Evolutionary conservation across 1,140 invertebrate genomes (phyloP).

Genomic region (Teleopsis dalmanni): DNA sequence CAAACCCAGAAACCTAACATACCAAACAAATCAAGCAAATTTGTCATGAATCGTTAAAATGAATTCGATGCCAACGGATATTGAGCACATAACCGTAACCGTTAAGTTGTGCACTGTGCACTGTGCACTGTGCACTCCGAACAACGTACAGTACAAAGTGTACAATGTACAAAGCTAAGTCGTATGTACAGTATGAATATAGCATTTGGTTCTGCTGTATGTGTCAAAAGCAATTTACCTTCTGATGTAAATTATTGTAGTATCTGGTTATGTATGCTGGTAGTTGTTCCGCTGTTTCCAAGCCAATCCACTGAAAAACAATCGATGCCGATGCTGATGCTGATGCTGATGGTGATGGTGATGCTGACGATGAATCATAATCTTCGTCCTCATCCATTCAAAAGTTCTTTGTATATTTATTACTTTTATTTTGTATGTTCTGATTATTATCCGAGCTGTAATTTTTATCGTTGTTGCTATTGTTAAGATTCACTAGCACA

Average conservation of each 20-base stretch:
- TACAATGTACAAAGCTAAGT: no score
- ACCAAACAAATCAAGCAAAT: conserved; percentile 3
- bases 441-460: background rate
- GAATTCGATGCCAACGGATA: conserved; percentile 8
- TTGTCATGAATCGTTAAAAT: conserved; percentile 9
- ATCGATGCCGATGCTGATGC: conserved; percentile 14
- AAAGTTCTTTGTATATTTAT: background rate
- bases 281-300: conserved; percentile 55
- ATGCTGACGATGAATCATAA: conserved; percentile 20
- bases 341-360: no score
- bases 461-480: no score
- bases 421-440: background rate
- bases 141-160: no score
- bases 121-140: no score
- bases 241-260: conserved; percentile 52
- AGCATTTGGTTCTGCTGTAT: background rate
- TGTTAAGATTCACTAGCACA: no score
- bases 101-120: no score
- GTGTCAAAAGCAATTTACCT: conserved; percentile 47
- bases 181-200: no score
- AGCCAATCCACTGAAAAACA: conserved; percentile 56
- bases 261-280: conserved; percentile 63
- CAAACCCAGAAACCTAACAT: background rate
- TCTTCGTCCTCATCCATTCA: conserved; percentile 21
- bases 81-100: no score